A percentile compares a stretch with the other conserved stretches of the same genome.
Evolutionary conservation across 2,888 invertebrate species (phyloP).

Genomic region (Carabus problematicus): DNA sequence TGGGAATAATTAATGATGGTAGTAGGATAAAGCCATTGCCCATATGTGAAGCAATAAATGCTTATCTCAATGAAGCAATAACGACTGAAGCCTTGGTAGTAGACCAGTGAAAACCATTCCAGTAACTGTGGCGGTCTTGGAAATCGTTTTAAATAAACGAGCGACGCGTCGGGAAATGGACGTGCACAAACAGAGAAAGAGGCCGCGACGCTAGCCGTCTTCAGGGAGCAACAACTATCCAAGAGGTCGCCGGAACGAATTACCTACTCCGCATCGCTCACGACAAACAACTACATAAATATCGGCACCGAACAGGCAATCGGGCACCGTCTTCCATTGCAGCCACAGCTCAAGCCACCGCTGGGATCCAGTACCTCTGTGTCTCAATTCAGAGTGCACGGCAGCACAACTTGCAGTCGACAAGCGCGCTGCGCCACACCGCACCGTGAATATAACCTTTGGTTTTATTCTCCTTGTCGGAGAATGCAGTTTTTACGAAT

Average conservation of each 20-base stretch:
- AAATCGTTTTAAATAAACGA: constrained; percentile 33
- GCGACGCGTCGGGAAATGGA: constrained; percentile 20
- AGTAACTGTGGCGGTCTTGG: constrained; percentile 15
- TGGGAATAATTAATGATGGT: too few species aligned
- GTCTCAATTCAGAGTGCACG: background rate
- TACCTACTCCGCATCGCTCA: constrained; percentile 37
- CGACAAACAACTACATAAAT: constrained; percentile 43
- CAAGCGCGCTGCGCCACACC: constrained; percentile 6
- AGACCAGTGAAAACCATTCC: background rate
- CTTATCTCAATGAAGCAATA: too few species aligned
- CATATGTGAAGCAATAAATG: too few species aligned
- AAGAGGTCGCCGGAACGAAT: constrained; percentile 34
- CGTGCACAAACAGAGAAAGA: constrained; percentile 2
- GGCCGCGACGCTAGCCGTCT: constrained; percentile 18
- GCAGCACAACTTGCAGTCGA: constrained; percentile 2
- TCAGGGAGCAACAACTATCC: constrained; percentile 41
- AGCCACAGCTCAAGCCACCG: background rate
- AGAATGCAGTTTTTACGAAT: constrained; percentile 9
- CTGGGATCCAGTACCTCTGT: constrained; percentile 1
- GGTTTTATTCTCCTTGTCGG: constrained; percentile 2
- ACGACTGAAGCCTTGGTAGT: background rate
- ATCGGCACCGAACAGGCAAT: constrained; percentile 6
- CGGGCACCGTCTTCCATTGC: background rate
- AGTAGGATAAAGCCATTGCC: too few species aligned
- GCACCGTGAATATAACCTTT: constrained; percentile 9